Conservation (phyloP, 2,113 vertebrate species). For the Candoia aspera region DNA sequence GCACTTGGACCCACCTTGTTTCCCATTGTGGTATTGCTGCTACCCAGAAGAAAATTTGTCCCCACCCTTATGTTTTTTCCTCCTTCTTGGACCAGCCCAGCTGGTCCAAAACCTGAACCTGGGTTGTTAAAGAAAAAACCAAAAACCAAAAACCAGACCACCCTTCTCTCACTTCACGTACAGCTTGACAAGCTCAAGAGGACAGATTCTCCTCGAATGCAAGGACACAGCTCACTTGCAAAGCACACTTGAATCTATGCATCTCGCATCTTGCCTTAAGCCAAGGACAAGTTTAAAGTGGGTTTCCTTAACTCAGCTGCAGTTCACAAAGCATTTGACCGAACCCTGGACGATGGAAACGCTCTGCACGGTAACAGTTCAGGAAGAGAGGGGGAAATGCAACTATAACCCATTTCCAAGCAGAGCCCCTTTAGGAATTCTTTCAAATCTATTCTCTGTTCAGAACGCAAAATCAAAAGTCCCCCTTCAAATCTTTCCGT, state of each 20-base stretch:
- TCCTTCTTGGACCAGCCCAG: too few species aligned
- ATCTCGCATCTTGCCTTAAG: background rate
- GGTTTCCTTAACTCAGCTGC: background rate
- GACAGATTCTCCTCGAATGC: rapidly evolving
- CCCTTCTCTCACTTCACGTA: background rate
- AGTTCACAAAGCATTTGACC: rapidly evolving
- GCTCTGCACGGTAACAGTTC: background rate
- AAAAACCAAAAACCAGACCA: background rate
- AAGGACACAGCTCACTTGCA: rapidly evolving
- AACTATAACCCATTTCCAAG: conserved; percentile 13
- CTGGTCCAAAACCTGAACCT: background rate
- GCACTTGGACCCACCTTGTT: too few species aligned
- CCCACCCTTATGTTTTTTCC: too few species aligned
- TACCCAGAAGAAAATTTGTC: too few species aligned
- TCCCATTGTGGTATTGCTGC: too few species aligned
- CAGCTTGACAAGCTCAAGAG: rapidly evolving
- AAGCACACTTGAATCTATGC: rapidly evolving
- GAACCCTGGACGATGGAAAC: background rate
- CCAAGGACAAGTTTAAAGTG: background rate
- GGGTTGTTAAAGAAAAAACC: background rate
- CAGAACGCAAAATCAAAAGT: background rate
- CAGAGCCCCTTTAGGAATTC: conserved; percentile 10
- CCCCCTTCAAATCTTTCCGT: background rate
- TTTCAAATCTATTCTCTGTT: conserved; percentile 32
- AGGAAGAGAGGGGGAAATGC: background rate